These are phyloP conservation scores for Harlomillsia oculata DNA, from an alignment of 1,140 invertebrate genomes.

Conservation along the genomic window DNA sequence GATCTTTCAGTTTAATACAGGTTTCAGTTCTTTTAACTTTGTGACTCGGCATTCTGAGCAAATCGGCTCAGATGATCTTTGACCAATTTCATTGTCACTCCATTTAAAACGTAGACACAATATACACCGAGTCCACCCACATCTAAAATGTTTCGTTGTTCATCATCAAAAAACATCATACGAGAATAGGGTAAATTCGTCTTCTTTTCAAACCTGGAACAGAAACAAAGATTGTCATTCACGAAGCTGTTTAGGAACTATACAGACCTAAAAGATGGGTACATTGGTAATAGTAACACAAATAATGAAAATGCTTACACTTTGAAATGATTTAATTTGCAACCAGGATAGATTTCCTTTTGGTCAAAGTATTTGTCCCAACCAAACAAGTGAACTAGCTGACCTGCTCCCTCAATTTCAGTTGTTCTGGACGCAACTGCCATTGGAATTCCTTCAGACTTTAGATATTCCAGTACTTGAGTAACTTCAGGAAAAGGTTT, in stretches of 20 bases:
- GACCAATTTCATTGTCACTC: conserved; percentile 44
- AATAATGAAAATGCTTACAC: conserved; percentile 52
- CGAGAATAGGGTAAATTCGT: conserved; percentile 45
- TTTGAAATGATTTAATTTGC: conserved; percentile 58
- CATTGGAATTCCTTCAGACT: conserved; percentile 48
- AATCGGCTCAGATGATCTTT: conserved; percentile 45
- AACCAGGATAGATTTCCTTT: conserved; percentile 64
- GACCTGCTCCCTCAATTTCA: conserved; percentile 54
- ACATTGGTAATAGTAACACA: no score
- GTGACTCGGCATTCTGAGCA: conserved; percentile 21
- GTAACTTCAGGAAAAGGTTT: conserved; percentile 53
- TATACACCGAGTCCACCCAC: conserved; percentile 46
- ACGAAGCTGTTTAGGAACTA: no score
- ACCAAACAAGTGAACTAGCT: conserved; percentile 55
- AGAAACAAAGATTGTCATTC: no score
- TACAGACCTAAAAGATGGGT: no score
- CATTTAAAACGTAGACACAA: conserved; percentile 48
- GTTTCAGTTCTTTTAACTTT: no score
- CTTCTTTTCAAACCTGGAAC: conserved; percentile 12
- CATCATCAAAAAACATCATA: conserved; percentile 45
- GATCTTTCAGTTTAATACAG: no score
- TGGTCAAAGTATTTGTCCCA: conserved; percentile 62
- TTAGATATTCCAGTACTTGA: conserved; percentile 49
- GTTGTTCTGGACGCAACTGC: conserved; percentile 58
- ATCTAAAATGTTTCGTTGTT: conserved; percentile 31